These are phyloP conservation scores for Ctenodactylus gundi DNA, from an alignment of 2,113 vertebrate genomes.

Conservation along the genomic window DNA sequence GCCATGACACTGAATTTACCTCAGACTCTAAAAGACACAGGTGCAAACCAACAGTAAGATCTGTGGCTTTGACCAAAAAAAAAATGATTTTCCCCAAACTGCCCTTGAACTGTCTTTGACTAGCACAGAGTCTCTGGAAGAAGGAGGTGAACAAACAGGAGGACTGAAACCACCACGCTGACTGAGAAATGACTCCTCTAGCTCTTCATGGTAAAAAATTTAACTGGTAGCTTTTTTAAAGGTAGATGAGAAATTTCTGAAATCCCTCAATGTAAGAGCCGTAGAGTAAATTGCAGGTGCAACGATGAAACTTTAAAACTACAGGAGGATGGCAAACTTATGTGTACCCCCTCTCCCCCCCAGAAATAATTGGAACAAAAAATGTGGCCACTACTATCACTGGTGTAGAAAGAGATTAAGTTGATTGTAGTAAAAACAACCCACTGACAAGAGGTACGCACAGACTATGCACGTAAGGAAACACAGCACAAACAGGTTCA, in stretches of 20 bases:
- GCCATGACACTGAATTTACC: neutral
- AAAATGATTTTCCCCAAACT: neutral
- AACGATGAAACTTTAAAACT: neutral
- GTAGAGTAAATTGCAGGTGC: neutral
- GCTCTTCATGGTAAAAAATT: neutral
- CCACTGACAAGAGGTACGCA: neutral
- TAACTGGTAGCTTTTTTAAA: neutral
- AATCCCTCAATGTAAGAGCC: constrained; percentile 39
- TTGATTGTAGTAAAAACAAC: neutral
- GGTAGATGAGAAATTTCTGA: constrained; percentile 6
- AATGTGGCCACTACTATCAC: neutral
- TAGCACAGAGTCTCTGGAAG: neutral
- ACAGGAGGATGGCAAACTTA: neutral
- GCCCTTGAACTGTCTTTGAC: neutral
- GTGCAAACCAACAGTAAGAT: neutral
- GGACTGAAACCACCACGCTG: neutral
- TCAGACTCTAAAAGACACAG: neutral
- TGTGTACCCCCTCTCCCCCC: neutral
- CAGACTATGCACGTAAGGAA: neutral
- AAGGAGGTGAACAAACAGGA: too few relatives aligned
- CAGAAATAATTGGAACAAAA: neutral
- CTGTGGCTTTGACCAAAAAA: neutral
- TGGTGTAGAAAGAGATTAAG: neutral
- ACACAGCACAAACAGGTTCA: neutral
- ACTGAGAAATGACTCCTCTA: neutral